Evolutionary conservation across 2,113 vertebrate genomes (phyloP).

Genomic region (Vombatus ursinus): DNA sequence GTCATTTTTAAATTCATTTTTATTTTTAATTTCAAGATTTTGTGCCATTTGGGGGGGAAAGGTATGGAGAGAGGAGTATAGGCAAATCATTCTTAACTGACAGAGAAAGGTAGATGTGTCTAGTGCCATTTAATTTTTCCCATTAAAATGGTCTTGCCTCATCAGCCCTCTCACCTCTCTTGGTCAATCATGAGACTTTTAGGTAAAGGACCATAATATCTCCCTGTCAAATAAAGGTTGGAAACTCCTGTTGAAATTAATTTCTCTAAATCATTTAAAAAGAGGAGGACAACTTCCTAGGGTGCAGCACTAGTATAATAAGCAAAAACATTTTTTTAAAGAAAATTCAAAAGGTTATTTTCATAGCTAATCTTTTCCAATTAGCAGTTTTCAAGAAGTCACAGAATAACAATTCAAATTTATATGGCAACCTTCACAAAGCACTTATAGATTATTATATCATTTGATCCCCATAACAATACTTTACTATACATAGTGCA

Average conservation of each 20-base stretch:
- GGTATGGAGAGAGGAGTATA: not conserved
- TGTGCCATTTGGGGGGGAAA: not conserved
- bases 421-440: not conserved
- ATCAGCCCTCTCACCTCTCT: conserved; percentile 12
- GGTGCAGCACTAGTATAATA: not conserved
- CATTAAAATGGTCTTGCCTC: not conserved
- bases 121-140: not conserved
- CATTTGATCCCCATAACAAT: not conserved
- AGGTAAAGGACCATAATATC: not conserved
- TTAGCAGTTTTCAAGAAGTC: not conserved
- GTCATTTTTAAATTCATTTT: not conserved
- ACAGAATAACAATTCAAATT: not conserved
- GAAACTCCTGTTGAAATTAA: not conserved
- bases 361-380: not conserved
- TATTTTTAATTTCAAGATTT: not conserved
- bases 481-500: not conserved
- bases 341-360: not conserved
- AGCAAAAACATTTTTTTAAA: not conserved
- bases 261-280: not conserved
- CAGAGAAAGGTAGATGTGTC: not conserved
- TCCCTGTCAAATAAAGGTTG: not conserved
- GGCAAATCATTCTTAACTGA: not conserved
- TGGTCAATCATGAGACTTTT: conserved; percentile 6
- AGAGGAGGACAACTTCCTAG: not conserved
- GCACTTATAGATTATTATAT: not conserved